These are phyloP conservation scores for Petrolisthes cinctipes DNA, from an alignment of 2,888 invertebrate genomes.

Conservation along the genomic window DNA sequence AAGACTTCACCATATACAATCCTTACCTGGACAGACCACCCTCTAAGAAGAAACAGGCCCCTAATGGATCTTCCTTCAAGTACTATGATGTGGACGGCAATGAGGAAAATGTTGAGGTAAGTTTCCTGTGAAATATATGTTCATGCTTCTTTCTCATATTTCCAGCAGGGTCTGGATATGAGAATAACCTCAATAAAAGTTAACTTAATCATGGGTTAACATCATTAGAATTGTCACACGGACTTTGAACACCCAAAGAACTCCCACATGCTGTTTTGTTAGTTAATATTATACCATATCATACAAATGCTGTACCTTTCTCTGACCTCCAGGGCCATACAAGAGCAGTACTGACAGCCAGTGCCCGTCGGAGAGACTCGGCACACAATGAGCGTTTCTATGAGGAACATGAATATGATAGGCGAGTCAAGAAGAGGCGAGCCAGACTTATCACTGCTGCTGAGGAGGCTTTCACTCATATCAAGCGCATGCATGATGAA, in stretches of 20 bases:
- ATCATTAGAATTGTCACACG: not conserved
- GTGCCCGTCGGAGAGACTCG: slow-evolving; percentile 87
- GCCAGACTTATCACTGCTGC: slow-evolving; percentile 92
- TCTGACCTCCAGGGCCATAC: slow-evolving; percentile 76
- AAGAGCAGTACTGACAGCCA: slow-evolving; percentile 79
- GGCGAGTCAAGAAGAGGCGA: slow-evolving; percentile 89
- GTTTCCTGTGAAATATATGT: not conserved
- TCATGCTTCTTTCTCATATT: too few relatives aligned
- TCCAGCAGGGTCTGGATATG: too few relatives aligned
- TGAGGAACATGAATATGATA: slow-evolving; percentile 96
- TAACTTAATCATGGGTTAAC: too few relatives aligned
- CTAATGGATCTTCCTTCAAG: slow-evolving; percentile 77
- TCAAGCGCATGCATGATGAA: slow-evolving; percentile 82
- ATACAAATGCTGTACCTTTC: not conserved
- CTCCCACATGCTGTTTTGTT: not conserved
- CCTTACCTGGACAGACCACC: slow-evolving; percentile 94
- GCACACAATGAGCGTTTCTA: slow-evolving; percentile 97
- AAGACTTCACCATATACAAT: slow-evolving; percentile 96
- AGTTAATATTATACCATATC: not conserved
- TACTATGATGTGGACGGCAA: slow-evolving; percentile 94
- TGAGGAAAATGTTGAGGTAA: slow-evolving; percentile 67
- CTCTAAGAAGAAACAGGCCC: slow-evolving; percentile 66
- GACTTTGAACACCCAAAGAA: not conserved
- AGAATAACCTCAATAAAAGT: too few relatives aligned
- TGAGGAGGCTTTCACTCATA: slow-evolving; percentile 98